Evolutionary conservation across 2,888 invertebrate genomes (phyloP), one percentile per base, ranked within the genome.

Genomic region (Craniophora ligustri): DNA sequence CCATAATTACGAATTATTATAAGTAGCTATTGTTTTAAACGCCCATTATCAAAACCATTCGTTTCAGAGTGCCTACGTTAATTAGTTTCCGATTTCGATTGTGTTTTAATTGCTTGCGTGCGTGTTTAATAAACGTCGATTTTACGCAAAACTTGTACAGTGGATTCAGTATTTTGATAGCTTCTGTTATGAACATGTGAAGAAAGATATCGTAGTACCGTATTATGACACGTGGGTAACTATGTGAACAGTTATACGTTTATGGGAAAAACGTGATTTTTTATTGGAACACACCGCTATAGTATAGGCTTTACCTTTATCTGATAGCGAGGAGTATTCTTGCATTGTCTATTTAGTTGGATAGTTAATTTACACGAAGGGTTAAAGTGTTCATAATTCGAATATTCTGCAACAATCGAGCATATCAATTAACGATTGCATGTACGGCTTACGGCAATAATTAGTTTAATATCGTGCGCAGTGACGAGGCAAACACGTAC

Each of bases 391-490:
- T 70, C 57, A 21, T 38, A 59, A 59, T 66, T 69, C 53, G 45
- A 61, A 59, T 51, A 70, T 72, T 81, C 58, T 55, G 64, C 69
- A 76, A 81, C 82, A 83, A 85, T 84, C 78, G 78, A 76, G 67
- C 73, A 75, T 79, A 76, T 71, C 72, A 83, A 82, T 83, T 81
- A 83, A 70, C 82, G 75, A 69, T 78, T 84, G 82, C 77, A 66
- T 64, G 74, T 65, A 82, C 68, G 56, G 40, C 56, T 62, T 57
- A 54, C 51, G 39, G 45, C 55, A 66, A 61, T 76, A 74, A 78
- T 79, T 76, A 72, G 60, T 70, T 61, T 23, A 66, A 66, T 72
- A 61, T 45, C 36, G 35, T 47, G 34, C 19, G 34, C 46, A 30
- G 19, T 45, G 40, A n/a, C 44, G 30, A 35, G 36, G 26, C 31